A percentile compares a stretch with the other conserved stretches of the same genome.
Evolutionary conservation across 2,888 invertebrate genomes (phyloP).

Genomic region (Hemithea aestivaria): DNA sequence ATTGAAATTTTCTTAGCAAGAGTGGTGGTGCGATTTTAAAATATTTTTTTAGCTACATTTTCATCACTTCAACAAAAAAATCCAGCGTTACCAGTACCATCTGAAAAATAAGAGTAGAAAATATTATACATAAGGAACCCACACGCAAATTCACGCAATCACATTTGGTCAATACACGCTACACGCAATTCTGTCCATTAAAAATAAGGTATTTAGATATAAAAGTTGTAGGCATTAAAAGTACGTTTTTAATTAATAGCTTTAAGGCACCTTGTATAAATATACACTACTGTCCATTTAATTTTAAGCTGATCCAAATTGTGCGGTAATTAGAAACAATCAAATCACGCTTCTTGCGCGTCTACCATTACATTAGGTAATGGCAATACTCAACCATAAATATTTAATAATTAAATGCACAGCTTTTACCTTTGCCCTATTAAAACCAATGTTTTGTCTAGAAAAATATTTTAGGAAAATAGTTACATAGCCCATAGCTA

Average conservation of each 20-base stretch:
- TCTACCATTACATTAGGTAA: neutral
- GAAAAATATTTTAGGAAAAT: too few species aligned
- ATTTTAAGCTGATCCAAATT: slow-evolving; percentile 8
- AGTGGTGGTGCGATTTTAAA: too few species aligned
- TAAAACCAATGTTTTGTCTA: too few species aligned
- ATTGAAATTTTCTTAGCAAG: too few species aligned
- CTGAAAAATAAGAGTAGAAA: neutral
- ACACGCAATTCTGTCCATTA: slow-evolving; percentile 78
- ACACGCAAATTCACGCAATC: slow-evolving; percentile 40
- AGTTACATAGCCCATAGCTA: too few species aligned
- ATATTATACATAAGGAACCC: slow-evolving; percentile 4
- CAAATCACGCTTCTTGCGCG: slow-evolving; percentile 11
- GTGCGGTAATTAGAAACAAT: slow-evolving; percentile 4
- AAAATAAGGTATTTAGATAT: slow-evolving; percentile 44
- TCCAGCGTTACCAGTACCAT: too few species aligned
- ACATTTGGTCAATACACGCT: slow-evolving; percentile 57
- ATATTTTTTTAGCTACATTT: too few species aligned
- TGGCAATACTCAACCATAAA: too few species aligned
- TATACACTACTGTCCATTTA: slow-evolving; percentile 68
- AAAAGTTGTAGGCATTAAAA: slow-evolving; percentile 43
- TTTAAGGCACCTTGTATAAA: slow-evolving; percentile 63
- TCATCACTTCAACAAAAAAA: too few species aligned
- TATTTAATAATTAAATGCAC: too few species aligned
- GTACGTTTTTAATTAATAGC: slow-evolving; percentile 49
- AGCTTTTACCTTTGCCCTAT: too few species aligned